These are phyloP conservation scores for Ptychoptera contaminata DNA, from an alignment of 2,888 invertebrate species.

Conservation along the genomic window DNA sequence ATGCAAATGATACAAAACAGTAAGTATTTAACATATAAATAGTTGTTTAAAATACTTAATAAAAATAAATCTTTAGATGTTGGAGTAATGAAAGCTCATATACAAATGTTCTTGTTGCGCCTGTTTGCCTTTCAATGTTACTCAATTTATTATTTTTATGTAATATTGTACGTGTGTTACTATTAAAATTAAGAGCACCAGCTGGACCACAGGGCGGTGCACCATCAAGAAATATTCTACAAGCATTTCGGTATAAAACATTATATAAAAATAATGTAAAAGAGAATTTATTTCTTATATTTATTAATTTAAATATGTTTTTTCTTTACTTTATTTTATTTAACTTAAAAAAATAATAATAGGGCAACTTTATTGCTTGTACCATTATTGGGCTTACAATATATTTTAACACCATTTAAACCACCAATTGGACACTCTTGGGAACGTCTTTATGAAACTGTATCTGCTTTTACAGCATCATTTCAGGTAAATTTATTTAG, in stretches of 20 bases:
- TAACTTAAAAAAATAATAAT: not conserved
- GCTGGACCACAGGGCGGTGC: slow-evolving; percentile 45
- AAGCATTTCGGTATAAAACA: slow-evolving; percentile 46
- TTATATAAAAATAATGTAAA: not conserved
- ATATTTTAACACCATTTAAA: slow-evolving; percentile 73
- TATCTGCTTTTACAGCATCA: slow-evolving; percentile 73
- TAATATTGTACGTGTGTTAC: slow-evolving; percentile 77
- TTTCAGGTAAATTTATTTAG: slow-evolving; percentile 51
- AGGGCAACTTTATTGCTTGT: slow-evolving; percentile 80
- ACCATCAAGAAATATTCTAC: slow-evolving; percentile 56
- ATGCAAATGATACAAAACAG: slow-evolving; percentile 36
- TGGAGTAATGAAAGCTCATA: slow-evolving; percentile 62
- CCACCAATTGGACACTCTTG: slow-evolving; percentile 52
- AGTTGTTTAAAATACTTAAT: not conserved
- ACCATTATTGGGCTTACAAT: slow-evolving; percentile 81
- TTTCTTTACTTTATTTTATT: not conserved
- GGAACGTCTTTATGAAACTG: slow-evolving; percentile 67
- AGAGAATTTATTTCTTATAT: no score
- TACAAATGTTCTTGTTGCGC: slow-evolving; percentile 56
- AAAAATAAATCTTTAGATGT: slow-evolving; percentile 44
- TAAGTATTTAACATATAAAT: slow-evolving; percentile 30
- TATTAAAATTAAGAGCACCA: slow-evolving; percentile 62
- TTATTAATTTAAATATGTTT: not conserved
- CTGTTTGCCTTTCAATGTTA: slow-evolving; percentile 63
- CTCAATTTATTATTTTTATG: slow-evolving; percentile 73